Evolutionary conservation across 2,797 vertebrate species (phyloP).

Genomic region (Enteromius mattozi): DNA sequence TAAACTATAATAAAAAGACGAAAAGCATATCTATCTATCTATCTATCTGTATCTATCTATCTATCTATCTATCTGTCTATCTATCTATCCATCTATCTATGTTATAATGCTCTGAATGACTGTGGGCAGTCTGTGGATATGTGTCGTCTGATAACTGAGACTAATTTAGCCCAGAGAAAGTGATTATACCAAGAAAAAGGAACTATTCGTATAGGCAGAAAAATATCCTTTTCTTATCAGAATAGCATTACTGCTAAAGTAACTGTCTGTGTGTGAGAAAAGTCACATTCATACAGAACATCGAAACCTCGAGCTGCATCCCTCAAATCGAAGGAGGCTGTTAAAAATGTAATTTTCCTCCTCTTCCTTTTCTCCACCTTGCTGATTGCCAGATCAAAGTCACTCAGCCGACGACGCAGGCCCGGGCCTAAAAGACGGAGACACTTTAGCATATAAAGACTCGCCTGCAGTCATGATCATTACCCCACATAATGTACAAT

Average conservation of each 20-base stretch:
- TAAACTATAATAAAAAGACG: too few species aligned
- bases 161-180: not conserved
- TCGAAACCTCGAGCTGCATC: not conserved
- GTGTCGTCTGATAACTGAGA: conserved; percentile 1
- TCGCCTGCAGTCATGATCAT: conserved; percentile 43
- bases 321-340: not conserved
- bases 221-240: not conserved
- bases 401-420: not conserved
- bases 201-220: not conserved
- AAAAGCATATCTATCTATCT: too few species aligned
- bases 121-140: not conserved
- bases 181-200: not conserved
- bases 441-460: conserved; percentile 55
- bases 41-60: too few species aligned
- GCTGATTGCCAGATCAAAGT: conserved; percentile 33
- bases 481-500: conserved; percentile 44
- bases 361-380: conserved; percentile 9
- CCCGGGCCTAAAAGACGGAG: conserved; percentile 16
- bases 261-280: not conserved
- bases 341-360: conserved; percentile 17
- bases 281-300: not conserved
- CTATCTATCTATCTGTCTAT: not conserved
- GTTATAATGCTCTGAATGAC: not conserved
- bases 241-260: not conserved
- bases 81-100: too few species aligned